Conservation (phyloP, 1,140 invertebrate species). For the Rhagoletis pomonella region DNA sequence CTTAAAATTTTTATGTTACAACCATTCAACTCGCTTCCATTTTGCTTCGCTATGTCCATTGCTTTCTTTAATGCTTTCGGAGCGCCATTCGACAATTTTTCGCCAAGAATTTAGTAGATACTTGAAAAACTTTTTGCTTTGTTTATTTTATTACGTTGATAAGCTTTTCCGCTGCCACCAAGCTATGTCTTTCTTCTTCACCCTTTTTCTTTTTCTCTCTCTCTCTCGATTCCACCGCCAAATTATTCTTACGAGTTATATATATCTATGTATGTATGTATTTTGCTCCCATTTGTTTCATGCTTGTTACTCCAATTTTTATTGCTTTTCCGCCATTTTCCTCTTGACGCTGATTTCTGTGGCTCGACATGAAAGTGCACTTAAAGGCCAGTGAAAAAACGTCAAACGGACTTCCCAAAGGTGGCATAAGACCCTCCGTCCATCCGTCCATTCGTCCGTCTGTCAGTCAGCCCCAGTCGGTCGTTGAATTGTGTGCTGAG, state of each 20-base stretch:
- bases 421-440: conserved; percentile 11
- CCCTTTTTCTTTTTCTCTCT: too few relatives aligned
- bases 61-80: background rate
- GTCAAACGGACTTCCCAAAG: conserved; percentile 28
- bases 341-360: conserved; percentile 1
- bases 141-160: background rate
- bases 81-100: background rate
- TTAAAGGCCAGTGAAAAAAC: conserved; percentile 29
- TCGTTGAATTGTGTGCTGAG: background rate
- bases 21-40: background rate
- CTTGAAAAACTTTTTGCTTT: conserved; percentile 33
- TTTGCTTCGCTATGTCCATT: background rate
- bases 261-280: background rate
- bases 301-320: conserved; percentile 41
- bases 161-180: conserved; percentile 3
- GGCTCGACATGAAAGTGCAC: conserved; percentile 48
- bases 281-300: conserved; percentile 34
- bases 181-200: background rate
- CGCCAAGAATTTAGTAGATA: conserved; percentile 24
- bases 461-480: background rate
- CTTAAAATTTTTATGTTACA: conserved; percentile 49
- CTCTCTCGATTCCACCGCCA: background rate
- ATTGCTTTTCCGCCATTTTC: conserved; percentile 2
- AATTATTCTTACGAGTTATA: conserved; percentile 32
- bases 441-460: too few relatives aligned